Evolutionary conservation across 2,888 invertebrate species (phyloP).

Genomic region (Tigriopus californicus): DNA sequence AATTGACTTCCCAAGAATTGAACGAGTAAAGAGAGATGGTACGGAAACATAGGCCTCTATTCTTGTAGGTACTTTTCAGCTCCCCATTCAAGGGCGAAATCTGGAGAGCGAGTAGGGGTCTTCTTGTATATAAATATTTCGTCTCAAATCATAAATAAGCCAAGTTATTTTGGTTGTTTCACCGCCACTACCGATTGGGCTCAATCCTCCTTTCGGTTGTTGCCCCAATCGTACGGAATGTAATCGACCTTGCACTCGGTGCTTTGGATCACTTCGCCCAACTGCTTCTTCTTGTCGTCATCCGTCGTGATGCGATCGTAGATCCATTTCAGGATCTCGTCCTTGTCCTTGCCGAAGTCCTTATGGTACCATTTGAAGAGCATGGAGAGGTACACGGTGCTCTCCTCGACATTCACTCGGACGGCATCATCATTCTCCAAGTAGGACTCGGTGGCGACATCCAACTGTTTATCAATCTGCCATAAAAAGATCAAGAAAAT

Average conservation of each 20-base stretch:
- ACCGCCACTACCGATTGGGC: too few relatives aligned
- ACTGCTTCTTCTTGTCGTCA: neutral
- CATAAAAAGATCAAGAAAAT: too few relatives aligned
- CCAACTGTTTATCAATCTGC: constrained; percentile 1
- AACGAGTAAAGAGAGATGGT: too few relatives aligned
- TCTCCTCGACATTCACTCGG: constrained; percentile 23
- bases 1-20: too few relatives aligned
- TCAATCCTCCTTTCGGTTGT: constrained; percentile 10
- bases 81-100: too few relatives aligned
- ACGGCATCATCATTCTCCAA: constrained; percentile 26
- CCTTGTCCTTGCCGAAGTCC: constrained; percentile 27
- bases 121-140: too few relatives aligned
- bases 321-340: constrained; percentile 15
- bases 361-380: constrained; percentile 32
- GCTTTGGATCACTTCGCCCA: neutral
- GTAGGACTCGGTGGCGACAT: constrained; percentile 4
- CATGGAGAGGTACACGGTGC: constrained; percentile 26
- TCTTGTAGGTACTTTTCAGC: too few relatives aligned
- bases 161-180: constrained; percentile 1
- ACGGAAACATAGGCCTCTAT: too few relatives aligned
- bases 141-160: too few relatives aligned
- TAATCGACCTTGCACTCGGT: constrained; percentile 17
- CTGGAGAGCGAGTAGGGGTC: too few relatives aligned
- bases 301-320: neutral
- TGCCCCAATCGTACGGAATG: constrained; percentile 19